Evolutionary conservation across 2,113 vertebrate genomes (phyloP).

Genomic region (Chaetodon trifascialis): DNA sequence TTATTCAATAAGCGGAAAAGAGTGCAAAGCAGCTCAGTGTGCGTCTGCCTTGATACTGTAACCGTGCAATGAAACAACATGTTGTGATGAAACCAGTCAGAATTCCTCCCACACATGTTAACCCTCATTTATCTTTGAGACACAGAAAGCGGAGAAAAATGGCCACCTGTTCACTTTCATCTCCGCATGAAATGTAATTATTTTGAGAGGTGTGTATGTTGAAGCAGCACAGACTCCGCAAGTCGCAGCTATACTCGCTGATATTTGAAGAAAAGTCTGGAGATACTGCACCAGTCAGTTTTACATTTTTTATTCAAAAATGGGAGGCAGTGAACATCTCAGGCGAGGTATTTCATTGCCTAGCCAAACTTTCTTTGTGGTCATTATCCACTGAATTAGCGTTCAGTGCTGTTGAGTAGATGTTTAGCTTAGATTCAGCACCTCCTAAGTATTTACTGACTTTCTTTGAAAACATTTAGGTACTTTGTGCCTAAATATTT

Average conservation of each 20-base stretch:
- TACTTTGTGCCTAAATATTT: neutral
- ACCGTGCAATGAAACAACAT: slow-evolving; percentile 23
- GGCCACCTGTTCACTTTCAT: slow-evolving; percentile 68
- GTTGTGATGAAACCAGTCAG: slow-evolving; percentile 51
- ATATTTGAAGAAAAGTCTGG: slow-evolving; percentile 26
- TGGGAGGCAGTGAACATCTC: neutral
- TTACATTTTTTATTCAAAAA: slow-evolving; percentile 4
- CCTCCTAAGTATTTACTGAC: neutral
- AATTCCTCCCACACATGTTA: slow-evolving; percentile 64
- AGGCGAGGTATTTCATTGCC: neutral
- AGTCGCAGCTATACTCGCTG: slow-evolving; percentile 18
- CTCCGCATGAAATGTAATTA: slow-evolving; percentile 61
- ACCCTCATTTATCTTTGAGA: slow-evolving; percentile 67
- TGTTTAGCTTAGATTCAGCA: neutral
- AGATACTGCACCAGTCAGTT: slow-evolving; percentile 7
- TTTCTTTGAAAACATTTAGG: neutral
- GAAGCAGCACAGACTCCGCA: neutral
- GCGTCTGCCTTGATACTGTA: slow-evolving; percentile 12
- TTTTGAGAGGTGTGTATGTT: slow-evolving; percentile 49
- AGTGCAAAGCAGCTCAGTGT: neutral
- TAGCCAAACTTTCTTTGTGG: neutral
- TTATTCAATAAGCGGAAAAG: slow-evolving; percentile 15
- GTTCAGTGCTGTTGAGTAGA: neutral
- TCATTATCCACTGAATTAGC: neutral
- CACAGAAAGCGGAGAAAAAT: slow-evolving; percentile 66